Evolutionary conservation across 2,113 vertebrate species (phyloP).

Genomic region (Bagarius yarrelli): DNA sequence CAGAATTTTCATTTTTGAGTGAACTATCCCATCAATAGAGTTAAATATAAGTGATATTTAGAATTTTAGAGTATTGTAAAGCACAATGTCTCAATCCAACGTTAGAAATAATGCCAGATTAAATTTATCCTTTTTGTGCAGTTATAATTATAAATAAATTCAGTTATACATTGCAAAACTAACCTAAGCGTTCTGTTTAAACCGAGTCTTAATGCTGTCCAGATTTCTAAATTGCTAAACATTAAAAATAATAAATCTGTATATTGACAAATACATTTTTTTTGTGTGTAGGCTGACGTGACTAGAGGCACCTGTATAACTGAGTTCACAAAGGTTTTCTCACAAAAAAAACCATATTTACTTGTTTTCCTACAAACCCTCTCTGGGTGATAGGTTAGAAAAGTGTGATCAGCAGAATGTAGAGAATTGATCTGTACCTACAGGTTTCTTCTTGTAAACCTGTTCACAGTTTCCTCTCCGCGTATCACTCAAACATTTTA

Average conservation of each 20-base stretch:
- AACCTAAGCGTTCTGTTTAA: too few species aligned
- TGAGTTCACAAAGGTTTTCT: not conserved
- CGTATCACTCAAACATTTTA: conserved; percentile 6
- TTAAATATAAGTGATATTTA: too few species aligned
- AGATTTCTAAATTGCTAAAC: too few species aligned
- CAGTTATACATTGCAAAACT: too few species aligned
- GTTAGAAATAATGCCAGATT: too few species aligned
- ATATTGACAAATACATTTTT: not conserved
- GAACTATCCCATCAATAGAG: too few species aligned
- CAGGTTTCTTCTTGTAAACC: conserved; percentile 43
- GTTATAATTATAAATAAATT: too few species aligned
- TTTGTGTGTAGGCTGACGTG: not conserved
- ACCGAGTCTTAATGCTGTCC: too few species aligned
- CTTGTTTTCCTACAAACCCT: conserved; percentile 1
- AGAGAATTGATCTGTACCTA: conserved; percentile 47
- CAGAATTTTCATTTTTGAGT: too few species aligned
- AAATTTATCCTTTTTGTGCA: too few species aligned
- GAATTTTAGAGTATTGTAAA: too few species aligned
- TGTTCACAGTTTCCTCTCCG: conserved; percentile 34
- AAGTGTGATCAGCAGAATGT: conserved; percentile 44
- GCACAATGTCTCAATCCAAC: too few species aligned
- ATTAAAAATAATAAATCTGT: not conserved
- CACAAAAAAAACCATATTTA: not conserved
- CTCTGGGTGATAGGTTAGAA: conserved; percentile 36
- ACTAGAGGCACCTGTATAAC: not conserved